phyloP scores from a whole-genome alignment of 2,888 invertebrate genomes.

The Idaea biselata region DNA sequence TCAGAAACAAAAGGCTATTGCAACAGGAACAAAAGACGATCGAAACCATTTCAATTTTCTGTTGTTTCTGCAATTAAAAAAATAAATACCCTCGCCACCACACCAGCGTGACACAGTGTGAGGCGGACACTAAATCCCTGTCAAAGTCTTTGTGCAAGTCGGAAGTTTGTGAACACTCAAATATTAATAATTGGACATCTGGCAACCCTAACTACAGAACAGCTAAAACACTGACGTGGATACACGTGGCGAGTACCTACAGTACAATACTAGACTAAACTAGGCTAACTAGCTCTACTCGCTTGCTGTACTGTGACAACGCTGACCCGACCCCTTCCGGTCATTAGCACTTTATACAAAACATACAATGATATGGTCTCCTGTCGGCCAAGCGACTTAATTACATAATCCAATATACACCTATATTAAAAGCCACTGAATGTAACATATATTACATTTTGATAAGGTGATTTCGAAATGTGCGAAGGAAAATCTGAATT shows the following conservation, averaged over 20 bases:
- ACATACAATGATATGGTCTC: conserved; percentile 64
- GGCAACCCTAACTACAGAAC: conserved; percentile 59
- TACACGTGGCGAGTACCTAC: conserved; percentile 58
- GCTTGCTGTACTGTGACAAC: conserved; percentile 62
- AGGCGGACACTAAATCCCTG: too few species aligned
- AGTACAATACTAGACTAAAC: conserved; percentile 12
- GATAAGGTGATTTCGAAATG: neutral
- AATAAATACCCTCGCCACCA: too few species aligned
- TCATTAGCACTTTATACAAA: conserved; percentile 60
- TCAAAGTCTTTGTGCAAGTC: too few species aligned
- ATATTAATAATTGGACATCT: conserved; percentile 5
- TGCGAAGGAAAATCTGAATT: neutral
- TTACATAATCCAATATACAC: conserved; percentile 60
- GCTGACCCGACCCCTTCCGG: conserved; percentile 47
- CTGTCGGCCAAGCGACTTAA: conserved; percentile 46
- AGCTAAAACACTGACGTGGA: conserved; percentile 65
- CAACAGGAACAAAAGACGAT: too few species aligned
- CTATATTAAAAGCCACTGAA: conserved; percentile 62
- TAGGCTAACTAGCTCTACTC: conserved; percentile 47
- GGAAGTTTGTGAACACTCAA: too few species aligned
- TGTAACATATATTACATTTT: conserved; percentile 58
- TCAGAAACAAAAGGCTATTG: too few species aligned
- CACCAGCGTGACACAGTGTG: too few species aligned
- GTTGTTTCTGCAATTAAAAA: too few species aligned
- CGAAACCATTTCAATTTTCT: too few species aligned